Evolutionary conservation across 2,113 vertebrate species (phyloP).

Genomic region (Chrysemys picta): DNA sequence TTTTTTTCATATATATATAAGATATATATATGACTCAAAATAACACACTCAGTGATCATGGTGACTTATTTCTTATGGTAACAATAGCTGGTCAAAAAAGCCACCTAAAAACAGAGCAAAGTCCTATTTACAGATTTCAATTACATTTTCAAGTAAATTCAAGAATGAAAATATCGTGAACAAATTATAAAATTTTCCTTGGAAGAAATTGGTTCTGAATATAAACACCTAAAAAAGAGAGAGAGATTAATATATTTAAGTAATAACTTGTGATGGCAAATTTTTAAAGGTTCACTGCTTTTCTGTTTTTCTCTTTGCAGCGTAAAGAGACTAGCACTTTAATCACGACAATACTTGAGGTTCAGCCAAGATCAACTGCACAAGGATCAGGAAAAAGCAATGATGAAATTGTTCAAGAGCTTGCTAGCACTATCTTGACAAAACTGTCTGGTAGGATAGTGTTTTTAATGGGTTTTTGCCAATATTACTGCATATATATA

Average conservation of each 20-base stretch:
- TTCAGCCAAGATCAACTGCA: constrained; percentile 81
- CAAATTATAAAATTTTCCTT: neutral
- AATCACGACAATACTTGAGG: constrained; percentile 81
- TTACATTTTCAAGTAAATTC: neutral
- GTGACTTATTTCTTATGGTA: neutral
- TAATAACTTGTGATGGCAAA: neutral
- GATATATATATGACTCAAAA: neutral
- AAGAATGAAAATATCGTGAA: neutral
- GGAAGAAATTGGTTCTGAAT: neutral
- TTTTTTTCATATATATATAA: neutral
- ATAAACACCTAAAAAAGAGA: neutral
- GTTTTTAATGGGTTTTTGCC: neutral
- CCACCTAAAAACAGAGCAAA: neutral
- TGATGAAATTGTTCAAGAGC: constrained; percentile 81
- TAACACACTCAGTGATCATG: neutral
- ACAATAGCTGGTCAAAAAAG: neutral
- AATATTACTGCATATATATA: no score
- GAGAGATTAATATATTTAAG: neutral
- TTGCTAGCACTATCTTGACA: constrained; percentile 75
- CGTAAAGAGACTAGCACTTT: constrained; percentile 82
- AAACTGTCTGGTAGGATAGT: constrained; percentile 77
- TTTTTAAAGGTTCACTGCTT: neutral
- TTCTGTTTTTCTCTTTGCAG: constrained; percentile 35
- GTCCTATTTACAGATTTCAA: neutral
- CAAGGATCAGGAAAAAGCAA: constrained; percentile 81